Base-by-base conservation (phyloP, 1,140 invertebrate species). In the Cataglyphis hispanica region DNA sequence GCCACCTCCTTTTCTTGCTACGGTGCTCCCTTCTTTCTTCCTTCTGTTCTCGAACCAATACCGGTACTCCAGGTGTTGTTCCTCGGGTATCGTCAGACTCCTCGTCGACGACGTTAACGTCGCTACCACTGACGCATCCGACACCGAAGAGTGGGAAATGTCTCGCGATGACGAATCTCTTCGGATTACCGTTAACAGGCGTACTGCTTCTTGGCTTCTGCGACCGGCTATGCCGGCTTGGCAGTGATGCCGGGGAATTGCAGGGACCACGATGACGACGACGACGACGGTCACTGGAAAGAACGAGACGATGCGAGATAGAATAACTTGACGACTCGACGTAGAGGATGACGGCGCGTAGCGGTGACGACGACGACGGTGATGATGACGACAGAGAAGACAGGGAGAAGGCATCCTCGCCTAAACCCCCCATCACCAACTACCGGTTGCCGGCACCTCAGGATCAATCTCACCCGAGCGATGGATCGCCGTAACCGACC, bases 321-420 rank as follows among this genome's bases (percentile, higher is more conserved):
- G 78, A 60, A 16, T 22, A 46, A 43, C 31, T 43, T 58, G 53
- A 81, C 60, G 67, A 37, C 78, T 81, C 78, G 78, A 70, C 63
- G 66, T 83, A 31, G 53, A 67, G 78, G 67, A 83, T 83, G 58
- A 86, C 63, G 53, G 72, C 43, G 83, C 80, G 66, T 85, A 86
- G 64, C 84, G 85, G 86, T 86, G 88, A 86, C 78, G 84, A 86
- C 84, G 66, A 72, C 67, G 86, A 83, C 72, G 88, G 90, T 91
- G 89, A 90, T 90, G 90, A 89, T 86, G 89, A 92, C 91, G 90
- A 92, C 91, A 91, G 69, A 80, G 89, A 90, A 89, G 92, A 94
- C 93, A 93, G 92, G 92, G 93, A 94, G 91, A 94, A 95, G 93
- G 94, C 94, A 95, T 95, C 93, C 93, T 95, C 93, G 94, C 93